A percentile compares a stretch with the other conserved stretches of the same genome.
Conservation (phyloP, 2,888 invertebrate genomes). For the Campopleginae sp. region DNA sequence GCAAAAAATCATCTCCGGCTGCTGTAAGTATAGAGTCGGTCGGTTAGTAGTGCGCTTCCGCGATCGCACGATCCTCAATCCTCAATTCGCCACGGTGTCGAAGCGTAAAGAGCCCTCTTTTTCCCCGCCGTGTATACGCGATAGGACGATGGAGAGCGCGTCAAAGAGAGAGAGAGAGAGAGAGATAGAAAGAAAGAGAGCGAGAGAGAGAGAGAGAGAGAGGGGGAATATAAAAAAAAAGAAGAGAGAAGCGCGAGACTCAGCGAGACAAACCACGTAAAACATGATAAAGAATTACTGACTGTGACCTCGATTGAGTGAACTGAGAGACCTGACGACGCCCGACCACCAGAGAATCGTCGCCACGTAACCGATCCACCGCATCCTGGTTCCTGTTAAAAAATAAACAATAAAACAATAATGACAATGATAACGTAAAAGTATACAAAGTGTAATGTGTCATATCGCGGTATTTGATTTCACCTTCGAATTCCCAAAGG, state of each 20-base stretch:
- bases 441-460: background rate
- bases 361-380: conserved; percentile 84
- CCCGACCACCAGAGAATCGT: conserved; percentile 84
- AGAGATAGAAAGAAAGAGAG: background rate
- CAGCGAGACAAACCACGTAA: conserved; percentile 48
- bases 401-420: conserved; percentile 22
- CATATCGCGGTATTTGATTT: background rate
- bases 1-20: conserved; percentile 34
- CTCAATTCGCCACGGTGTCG: conserved; percentile 45
- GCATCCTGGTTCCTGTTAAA: conserved; percentile 83
- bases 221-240: background rate
- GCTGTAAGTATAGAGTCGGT: conserved; percentile 43
- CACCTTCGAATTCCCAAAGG: background rate
- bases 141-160: conserved; percentile 5
- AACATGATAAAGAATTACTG: conserved; percentile 77
- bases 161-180: background rate
- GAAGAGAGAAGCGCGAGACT: conserved; percentile 5
- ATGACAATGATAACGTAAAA: background rate
- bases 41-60: conserved; percentile 64
- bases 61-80: conserved; percentile 56
- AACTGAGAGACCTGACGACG: conserved; percentile 83
- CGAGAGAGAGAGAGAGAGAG: background rate
- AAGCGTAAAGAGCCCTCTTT: conserved; percentile 34
- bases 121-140: conserved; percentile 2
- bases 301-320: conserved; percentile 84